These are phyloP conservation scores for Cheilosia pagana DNA, from an alignment of 2,888 invertebrate species.

Conservation along the genomic window DNA sequence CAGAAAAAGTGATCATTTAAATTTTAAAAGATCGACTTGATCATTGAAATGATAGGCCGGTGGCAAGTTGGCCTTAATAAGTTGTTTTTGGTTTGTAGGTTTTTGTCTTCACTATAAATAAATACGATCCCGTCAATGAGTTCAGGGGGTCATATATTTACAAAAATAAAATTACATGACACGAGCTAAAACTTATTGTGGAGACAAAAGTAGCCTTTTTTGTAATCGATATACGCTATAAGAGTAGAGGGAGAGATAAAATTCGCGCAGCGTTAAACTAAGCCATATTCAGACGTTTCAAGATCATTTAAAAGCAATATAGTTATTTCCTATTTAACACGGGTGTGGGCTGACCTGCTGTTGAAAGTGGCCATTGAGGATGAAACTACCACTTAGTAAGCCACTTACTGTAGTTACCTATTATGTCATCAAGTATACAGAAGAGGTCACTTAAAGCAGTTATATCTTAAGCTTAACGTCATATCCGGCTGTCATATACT, in stretches of 20 bases:
- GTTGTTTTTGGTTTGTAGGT: too few relatives aligned
- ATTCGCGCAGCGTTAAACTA: not conserved
- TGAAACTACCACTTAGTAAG: not conserved
- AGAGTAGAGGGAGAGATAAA: not conserved
- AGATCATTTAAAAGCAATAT: not conserved
- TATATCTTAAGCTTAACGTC: not conserved
- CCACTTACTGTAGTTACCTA: not conserved
- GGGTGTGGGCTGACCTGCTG: not conserved
- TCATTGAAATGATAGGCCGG: too few relatives aligned
- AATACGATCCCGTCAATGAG: too few relatives aligned
- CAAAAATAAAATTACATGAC: too few relatives aligned
- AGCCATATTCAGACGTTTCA: not conserved
- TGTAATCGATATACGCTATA: not conserved
- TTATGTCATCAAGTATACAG: not conserved
- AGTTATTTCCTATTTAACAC: not conserved
- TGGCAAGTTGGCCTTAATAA: too few relatives aligned
- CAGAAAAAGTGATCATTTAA: too few relatives aligned
- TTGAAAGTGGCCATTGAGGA: not conserved
- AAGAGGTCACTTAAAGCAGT: not conserved
- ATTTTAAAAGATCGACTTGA: too few relatives aligned
- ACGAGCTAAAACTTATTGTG: too few relatives aligned
- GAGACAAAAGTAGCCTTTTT: too few relatives aligned
- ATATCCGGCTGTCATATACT: not conserved
- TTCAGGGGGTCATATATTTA: too few relatives aligned
- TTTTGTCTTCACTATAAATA: too few relatives aligned